Conservation (phyloP, 2,888 invertebrate genomes). For the Stenotaenia linearis region DNA sequence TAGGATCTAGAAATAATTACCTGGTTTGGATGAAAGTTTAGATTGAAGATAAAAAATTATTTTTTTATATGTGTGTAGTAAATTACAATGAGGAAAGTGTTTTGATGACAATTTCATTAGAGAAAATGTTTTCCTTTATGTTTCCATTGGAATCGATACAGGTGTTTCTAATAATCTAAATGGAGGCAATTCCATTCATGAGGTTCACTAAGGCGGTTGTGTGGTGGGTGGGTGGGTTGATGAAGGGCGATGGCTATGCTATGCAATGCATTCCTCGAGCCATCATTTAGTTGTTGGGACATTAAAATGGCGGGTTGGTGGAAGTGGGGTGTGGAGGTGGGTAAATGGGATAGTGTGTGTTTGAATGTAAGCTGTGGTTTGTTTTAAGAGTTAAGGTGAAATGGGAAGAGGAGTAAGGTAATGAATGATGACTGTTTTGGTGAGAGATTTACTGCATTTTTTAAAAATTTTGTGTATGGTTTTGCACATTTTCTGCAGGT, state of each 20-base stretch:
- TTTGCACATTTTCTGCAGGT: too few species aligned
- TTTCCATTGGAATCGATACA: neutral
- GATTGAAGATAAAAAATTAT: neutral
- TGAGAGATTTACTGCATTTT: too few species aligned
- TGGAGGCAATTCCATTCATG: constrained; percentile 1
- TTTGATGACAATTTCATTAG: neutral
- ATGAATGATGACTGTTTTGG: too few species aligned
- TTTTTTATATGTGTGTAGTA: neutral
- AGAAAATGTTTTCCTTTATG: constrained; percentile 4
- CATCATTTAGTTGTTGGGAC: neutral
- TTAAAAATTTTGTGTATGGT: too few species aligned
- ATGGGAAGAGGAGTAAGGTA: too few species aligned
- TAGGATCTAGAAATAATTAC: neutral
- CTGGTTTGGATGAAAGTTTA: neutral
- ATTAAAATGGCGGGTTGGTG: neutral
- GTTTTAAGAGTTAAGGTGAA: too few species aligned
- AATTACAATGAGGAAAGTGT: neutral
- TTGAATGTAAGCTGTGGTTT: neutral
- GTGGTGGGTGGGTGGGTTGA: neutral
- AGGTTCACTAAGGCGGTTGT: neutral
- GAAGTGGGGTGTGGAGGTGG: neutral
- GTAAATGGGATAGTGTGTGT: neutral
- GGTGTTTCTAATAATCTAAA: constrained; percentile 9
- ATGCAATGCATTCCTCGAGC: neutral
- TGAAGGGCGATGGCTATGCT: neutral